Base-by-base conservation (phyloP, 1,140 invertebrate species). In the Drosophila pallidifrons region DNA sequence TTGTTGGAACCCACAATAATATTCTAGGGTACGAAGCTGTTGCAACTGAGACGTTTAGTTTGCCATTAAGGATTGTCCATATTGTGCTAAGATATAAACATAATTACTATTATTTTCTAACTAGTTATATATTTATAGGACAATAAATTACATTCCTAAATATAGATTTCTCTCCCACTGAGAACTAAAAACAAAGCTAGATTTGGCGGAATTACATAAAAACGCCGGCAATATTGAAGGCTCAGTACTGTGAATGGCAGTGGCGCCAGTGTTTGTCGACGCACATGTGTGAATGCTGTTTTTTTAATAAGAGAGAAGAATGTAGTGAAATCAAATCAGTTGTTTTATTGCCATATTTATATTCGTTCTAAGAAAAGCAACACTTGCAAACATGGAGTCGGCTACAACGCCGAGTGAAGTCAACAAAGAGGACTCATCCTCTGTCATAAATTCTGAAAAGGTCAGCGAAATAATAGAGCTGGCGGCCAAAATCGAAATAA, bases 291-390 rank as follows among this genome's bases (percentile, higher is more conserved):
- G 63, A 71, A 58, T 77, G 74, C 2, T 30, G 5, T 6, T 41
- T 76, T 77, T 75, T 75, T 51, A 65, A 65, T 71, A 49, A 6
- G n/a, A 20, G 52, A 76, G 61, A 77, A 77, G 68, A 67, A 59
- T 68, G 74, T 73, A 76, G 74, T 63, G 57, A 72, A 77, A 73
- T 69, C 64, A 71, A 69, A 68, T 61, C 61, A 66, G 60, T 66
- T 66, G 16, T 60, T 58, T 73, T 72, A 57, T 73, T 60, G 60
- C 64, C 66, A 72, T 51, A 67, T 51, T 79, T 63, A 46, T 47
- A 72, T 58, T 65, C 65, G 55, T 54, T 55, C 16, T 47, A 13
- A 51, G 54, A 72, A 25, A 25, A 25, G 20, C 20, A 25, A 41
- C 59, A 65, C 35, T 57, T 76, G 45, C 72, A 60, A 76, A 55